Evolutionary conservation across 2,888 invertebrate species (phyloP), one percentile per base, ranked within the genome.

Genomic region (Acanthacorydalis orientalis): DNA sequence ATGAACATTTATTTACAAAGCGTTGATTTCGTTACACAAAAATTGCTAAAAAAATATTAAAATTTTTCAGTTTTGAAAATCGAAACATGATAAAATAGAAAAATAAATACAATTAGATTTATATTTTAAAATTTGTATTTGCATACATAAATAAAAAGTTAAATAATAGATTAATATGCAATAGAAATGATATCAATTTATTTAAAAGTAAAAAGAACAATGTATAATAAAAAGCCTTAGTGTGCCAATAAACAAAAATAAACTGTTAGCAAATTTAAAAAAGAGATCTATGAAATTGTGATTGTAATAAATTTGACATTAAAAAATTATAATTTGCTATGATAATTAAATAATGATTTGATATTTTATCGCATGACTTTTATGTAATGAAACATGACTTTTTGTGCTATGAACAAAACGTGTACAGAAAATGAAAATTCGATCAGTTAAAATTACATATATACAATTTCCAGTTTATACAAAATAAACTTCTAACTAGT

Each of bases 161-260:
- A 35, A 35, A 35, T 35, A n/a, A 12, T 12, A 35, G 35, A n/a
- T n/a, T 12, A 11, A 35, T 35, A 2, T 2, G 8, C 14, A 15
- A 38, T 15, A 9, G 9, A 38, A 38, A 38, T 38, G 9, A 15
- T 38, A 38, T 38, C 14, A 11, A 14, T 11, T 14, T 7, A 38
- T 10, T 38, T 10, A 2, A 38, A n/a, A 4, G 15, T 23, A 12
- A 46, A 49, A 41, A 49, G 15, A 31, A 33, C 39, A 37, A 31
- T 23, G 23, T 23, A 23, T 23, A 23, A 23, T 23, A 23, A 23
- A 47, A 34, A 32, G 46, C 31, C 23, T 4, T 23, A 49, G 40
- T 46, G 41, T 44, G 40, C 38, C 44, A 49, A 50, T 47, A 15
- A 48, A 48, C 44, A 12, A 31, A 38, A 39, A 39, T 44, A 16